Base-by-base conservation (phyloP, 2,888 invertebrate species). In the Habroteleia sp. region DNA sequence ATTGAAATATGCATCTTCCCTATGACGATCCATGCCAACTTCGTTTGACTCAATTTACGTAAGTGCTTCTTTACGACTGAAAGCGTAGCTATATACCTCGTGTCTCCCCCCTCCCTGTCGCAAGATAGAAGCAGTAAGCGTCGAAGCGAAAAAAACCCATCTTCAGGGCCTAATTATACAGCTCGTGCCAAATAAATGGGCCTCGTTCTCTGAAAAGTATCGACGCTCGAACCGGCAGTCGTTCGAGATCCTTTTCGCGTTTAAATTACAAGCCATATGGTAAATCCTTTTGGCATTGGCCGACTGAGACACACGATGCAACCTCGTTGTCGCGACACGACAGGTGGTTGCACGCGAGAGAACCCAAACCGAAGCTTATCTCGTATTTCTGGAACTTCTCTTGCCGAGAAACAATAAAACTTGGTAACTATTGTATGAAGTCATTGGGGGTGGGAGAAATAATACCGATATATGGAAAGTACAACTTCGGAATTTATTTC, bases 121-220 rank as follows among this genome's bases (percentile, higher is more conserved):
- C n/a, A 50, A 58, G 35, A 60, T 42, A 20, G 50, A 50, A 37
- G 35, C 25, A 10, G 33, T 11, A 17, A 52, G 65, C 44, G 65
- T 29, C 41, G 23, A 27, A 50, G 17, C 8, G 7, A 31, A 42
- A 54, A 41, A 37, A 42, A 50, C 42, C 44, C 23, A 52, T 60
- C 60, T 46, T 20, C 46, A 52, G 20, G 79, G 77, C 84, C 81
- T 86, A 86, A 86, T 86, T 86, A 86, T 85, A 86, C 85, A 84
- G 85, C 86, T 83, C 84, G 84, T 83, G 86, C 84, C 84, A 85
- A 86, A 83, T 85, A 84, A 85, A 86, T 84, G 85, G 84, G 82
- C 81, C 78, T 77, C 76, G 69, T 85, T 86, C 73, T 31, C 3
- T 60, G 72, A 74, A 74, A 65, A 46, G 11, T 66, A 74, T 74